Evolutionary conservation across 1,140 invertebrate genomes (phyloP).

Genomic region (Lordiphosa stackelbergi): DNA sequence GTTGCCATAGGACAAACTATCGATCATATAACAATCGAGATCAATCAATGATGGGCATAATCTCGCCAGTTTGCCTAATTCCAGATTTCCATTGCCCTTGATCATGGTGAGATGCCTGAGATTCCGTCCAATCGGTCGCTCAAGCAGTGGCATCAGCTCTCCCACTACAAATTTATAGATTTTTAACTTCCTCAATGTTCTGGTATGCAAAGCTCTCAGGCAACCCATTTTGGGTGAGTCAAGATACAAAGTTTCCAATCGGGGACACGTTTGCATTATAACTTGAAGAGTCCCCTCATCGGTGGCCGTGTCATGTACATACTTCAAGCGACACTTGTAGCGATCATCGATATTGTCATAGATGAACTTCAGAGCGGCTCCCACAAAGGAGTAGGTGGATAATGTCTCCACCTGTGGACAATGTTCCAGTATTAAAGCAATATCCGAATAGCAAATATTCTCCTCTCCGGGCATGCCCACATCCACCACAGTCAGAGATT

Average conservation of each 20-base stretch:
- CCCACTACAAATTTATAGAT: constrained; percentile 81
- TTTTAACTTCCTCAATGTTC: constrained; percentile 79
- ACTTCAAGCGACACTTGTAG: constrained; percentile 80
- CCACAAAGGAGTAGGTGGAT: constrained; percentile 82
- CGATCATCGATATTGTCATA: constrained; percentile 78
- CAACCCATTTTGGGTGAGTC: constrained; percentile 80
- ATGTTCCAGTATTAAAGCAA: constrained; percentile 80
- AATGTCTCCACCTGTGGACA: constrained; percentile 81
- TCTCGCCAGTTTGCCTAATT: constrained; percentile 80
- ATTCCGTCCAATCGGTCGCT: constrained; percentile 78
- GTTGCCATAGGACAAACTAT: constrained; percentile 79
- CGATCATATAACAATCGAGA: constrained; percentile 82
- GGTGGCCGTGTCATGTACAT: constrained; percentile 81
- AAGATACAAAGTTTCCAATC: constrained; percentile 81
- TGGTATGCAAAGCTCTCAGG: constrained; percentile 78
- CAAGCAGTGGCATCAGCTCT: constrained; percentile 80
- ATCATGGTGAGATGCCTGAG: constrained; percentile 81
- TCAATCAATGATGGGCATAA: constrained; percentile 79
- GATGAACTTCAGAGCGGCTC: constrained; percentile 79
- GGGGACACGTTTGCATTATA: constrained; percentile 80
- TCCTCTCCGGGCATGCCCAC: constrained; percentile 83
- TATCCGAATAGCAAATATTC: constrained; percentile 81
- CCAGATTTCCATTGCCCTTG: constrained; percentile 79
- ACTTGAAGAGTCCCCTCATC: constrained; percentile 79
- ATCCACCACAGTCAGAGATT: constrained; percentile 80